Conservation (phyloP, 2,888 invertebrate species). For the Pollenia labialis region DNA sequence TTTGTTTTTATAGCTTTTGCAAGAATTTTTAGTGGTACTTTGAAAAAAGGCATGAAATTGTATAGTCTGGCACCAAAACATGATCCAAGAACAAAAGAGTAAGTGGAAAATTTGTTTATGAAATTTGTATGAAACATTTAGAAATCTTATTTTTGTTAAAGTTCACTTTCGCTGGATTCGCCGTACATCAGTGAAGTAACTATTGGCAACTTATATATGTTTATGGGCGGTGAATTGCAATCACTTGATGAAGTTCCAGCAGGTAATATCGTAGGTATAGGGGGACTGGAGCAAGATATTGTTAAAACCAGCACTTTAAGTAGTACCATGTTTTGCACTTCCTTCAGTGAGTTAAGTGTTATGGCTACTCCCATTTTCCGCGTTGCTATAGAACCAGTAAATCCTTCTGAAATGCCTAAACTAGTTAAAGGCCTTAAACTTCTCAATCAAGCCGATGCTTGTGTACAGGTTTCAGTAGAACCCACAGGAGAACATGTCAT, state of each 20-base stretch:
- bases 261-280: slow-evolving; percentile 96
- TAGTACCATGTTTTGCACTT: slow-evolving; percentile 91
- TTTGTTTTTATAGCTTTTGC: slow-evolving; percentile 95
- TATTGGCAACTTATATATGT: slow-evolving; percentile 91
- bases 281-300: slow-evolving; percentile 92
- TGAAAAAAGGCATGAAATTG: slow-evolving; percentile 90
- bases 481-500: slow-evolving; percentile 98
- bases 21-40: slow-evolving; percentile 94
- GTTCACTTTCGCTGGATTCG: slow-evolving; percentile 75
- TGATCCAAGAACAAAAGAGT: slow-evolving; percentile 87
- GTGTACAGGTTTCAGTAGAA: slow-evolving; percentile 94
- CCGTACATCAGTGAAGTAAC: slow-evolving; percentile 83
- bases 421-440: slow-evolving; percentile 91
- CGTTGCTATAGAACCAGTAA: slow-evolving; percentile 95
- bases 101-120: slow-evolving; percentile 39
- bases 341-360: slow-evolving; percentile 92
- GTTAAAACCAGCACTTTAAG: slow-evolving; percentile 96
- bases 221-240: slow-evolving; percentile 97
- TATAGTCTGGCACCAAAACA: slow-evolving; percentile 95
- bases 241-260: slow-evolving; percentile 91
- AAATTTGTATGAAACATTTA: background rate
- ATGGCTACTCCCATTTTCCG: slow-evolving; percentile 94
- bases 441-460: slow-evolving; percentile 95
- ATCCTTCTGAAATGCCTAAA: slow-evolving; percentile 91
- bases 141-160: background rate